Evolutionary conservation across 2,888 invertebrate genomes (phyloP).

Genomic region (Melipona bicolor): DNA sequence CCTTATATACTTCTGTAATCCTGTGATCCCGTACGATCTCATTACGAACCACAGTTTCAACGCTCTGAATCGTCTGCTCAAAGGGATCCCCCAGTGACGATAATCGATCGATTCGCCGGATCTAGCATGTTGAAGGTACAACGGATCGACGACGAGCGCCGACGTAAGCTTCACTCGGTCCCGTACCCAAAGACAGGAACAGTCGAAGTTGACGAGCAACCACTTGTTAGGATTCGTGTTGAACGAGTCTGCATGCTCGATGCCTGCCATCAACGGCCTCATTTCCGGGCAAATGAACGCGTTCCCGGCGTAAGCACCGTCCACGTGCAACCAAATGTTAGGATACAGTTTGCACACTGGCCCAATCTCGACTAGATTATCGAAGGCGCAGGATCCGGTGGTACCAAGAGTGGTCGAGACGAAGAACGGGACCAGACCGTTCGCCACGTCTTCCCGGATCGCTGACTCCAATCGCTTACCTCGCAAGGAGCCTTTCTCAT

Average conservation of each 20-base stretch:
- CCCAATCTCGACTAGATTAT: conserved; percentile 91
- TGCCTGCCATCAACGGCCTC: conserved; percentile 87
- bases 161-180: conserved; percentile 91
- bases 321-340: conserved; percentile 94
- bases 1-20: conserved; percentile 93
- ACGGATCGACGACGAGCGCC: conserved; percentile 93
- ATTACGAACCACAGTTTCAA: conserved; percentile 95
- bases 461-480: conserved; percentile 87
- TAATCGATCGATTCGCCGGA: conserved; percentile 89
- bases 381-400: conserved; percentile 93
- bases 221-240: conserved; percentile 96
- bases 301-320: conserved; percentile 95
- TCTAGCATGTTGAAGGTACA: conserved; percentile 93
- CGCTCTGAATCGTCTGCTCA: conserved; percentile 93
- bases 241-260: conserved; percentile 93
- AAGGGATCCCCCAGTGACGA: conserved; percentile 94
- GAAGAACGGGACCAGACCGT: conserved; percentile 93
- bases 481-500: conserved; percentile 88
- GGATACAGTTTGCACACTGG: conserved; percentile 88
- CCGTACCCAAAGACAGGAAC: conserved; percentile 93
- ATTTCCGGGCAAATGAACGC: conserved; percentile 94
- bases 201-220: conserved; percentile 93
- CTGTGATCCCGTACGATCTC: conserved; percentile 92
- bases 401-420: conserved; percentile 93
- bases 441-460: conserved; percentile 89